Percentiles rank a stretch among this genome's conserved stretches.
Evolutionary conservation across 2,113 vertebrate genomes (phyloP).

Genomic region (Corvus hawaiiensis): DNA sequence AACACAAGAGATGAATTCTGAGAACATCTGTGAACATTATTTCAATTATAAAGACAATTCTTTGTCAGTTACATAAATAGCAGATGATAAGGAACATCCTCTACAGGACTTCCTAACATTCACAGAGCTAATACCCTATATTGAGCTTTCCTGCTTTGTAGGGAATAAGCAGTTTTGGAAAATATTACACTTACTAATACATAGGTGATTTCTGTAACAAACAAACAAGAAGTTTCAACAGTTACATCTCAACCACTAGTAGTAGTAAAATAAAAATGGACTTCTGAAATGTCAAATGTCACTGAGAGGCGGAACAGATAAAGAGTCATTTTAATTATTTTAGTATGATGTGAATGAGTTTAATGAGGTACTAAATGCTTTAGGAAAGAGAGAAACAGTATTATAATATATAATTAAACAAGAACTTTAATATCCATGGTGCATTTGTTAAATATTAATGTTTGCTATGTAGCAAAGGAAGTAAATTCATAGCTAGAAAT

Average conservation of each 20-base stretch:
- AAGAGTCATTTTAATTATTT: neutral
- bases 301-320: neutral
- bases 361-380: constrained; percentile 5
- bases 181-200: neutral
- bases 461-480: neutral
- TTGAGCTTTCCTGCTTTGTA: neutral
- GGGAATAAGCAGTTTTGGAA: neutral
- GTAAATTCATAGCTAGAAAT: neutral
- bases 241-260: neutral
- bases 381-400: neutral
- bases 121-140: neutral
- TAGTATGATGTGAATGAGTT: neutral
- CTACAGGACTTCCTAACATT: neutral
- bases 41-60: neutral
- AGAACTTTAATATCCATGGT: neutral
- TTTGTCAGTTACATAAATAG: neutral
- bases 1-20: neutral
- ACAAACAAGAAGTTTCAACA: neutral
- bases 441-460: neutral
- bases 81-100: neutral
- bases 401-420: neutral
- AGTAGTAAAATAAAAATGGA: neutral
- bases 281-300: neutral
- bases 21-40: neutral
- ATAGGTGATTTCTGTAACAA: neutral